Evolutionary conservation across 2,797 vertebrate species (phyloP), one percentile per base, ranked within the genome.

Genomic region (Sebastes minor): DNA sequence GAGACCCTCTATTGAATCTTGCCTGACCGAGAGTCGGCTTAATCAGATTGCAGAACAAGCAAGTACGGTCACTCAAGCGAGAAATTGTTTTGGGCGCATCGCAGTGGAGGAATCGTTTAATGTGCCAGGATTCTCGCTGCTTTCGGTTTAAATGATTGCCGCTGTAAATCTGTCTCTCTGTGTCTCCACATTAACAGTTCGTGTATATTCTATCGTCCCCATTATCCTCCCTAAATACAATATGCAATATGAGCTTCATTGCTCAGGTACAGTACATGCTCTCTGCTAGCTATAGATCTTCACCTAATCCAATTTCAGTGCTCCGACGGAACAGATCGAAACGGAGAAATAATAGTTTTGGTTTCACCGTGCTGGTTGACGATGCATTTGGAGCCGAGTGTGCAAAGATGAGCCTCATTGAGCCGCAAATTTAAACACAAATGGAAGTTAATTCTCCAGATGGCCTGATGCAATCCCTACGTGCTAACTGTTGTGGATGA

Each of bases 71-170:
- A 88, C 88, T 95, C 88, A 84, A 86, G 93, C 89, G 82, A 93
- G 87, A 95, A 96, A 95, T 95, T 94, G 94, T 94, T 95, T 95
- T 92, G 90, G 87, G 86, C 81, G 82, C 90, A 87, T 91, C 69
- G 30, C 72, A 73, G 90, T 74, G 85, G 91, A 91, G 88, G 83
- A 94, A 89, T 89, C 82, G 55, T 95, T 95, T 90, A 86, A 91
- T 79, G 81, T 80, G 81, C 83, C 88, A 78, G 78, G 81, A 85
- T 85, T 88, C 74, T 71, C 60, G 73, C 83, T 82, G 83, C 78
- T 86, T 83, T 84, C 49, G 3, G 69, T 89, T 88, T 85, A 90
- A 93, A 89, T 88, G 81, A 91, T 90, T 91, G 88, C 75, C 75
- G 75, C 84, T 82, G 69, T 85, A 83, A 88, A 88, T 91, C 80